phyloP scores from a whole-genome alignment of 2,113 vertebrate genomes.

The Tricholaema leucomelas region DNA sequence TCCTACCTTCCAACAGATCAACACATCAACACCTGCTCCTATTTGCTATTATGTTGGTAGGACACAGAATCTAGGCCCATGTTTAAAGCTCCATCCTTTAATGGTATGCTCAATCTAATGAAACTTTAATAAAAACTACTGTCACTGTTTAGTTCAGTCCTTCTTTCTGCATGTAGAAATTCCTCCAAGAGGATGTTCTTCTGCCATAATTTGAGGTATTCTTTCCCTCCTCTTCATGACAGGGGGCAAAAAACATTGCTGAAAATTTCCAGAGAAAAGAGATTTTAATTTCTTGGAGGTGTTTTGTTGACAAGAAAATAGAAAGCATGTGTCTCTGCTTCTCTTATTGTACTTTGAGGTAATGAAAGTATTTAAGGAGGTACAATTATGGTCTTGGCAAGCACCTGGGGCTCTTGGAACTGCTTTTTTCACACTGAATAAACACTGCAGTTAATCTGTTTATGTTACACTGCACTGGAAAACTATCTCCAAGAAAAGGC shows the following conservation, averaged over 20 bases:
- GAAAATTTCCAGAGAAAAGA: constrained; percentile 72
- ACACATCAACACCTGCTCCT: too few relatives aligned
- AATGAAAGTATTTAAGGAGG: constrained; percentile 86
- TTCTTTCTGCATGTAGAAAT: background rate
- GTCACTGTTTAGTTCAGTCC: background rate
- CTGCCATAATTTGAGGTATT: background rate
- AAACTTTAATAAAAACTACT: background rate
- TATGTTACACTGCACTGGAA: constrained; percentile 71
- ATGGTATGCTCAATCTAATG: background rate
- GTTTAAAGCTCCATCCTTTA: background rate
- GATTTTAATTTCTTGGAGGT: constrained; percentile 82
- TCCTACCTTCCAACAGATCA: too few relatives aligned
- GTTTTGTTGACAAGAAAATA: constrained; percentile 83
- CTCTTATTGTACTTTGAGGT: constrained; percentile 78
- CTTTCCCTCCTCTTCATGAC: background rate
- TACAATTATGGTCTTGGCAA: constrained; percentile 85
- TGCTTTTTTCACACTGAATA: constrained; percentile 83
- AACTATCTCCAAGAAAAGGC: constrained; percentile 77
- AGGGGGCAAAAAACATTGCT: background rate
- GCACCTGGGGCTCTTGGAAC: constrained; percentile 82
- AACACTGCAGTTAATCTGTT: constrained; percentile 82
- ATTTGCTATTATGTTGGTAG: background rate
- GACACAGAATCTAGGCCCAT: background rate
- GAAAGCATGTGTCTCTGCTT: constrained; percentile 78
- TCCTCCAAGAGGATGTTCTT: background rate